Evolutionary conservation across 2,113 vertebrate genomes (phyloP).

Genomic region (Mastomys coucha): DNA sequence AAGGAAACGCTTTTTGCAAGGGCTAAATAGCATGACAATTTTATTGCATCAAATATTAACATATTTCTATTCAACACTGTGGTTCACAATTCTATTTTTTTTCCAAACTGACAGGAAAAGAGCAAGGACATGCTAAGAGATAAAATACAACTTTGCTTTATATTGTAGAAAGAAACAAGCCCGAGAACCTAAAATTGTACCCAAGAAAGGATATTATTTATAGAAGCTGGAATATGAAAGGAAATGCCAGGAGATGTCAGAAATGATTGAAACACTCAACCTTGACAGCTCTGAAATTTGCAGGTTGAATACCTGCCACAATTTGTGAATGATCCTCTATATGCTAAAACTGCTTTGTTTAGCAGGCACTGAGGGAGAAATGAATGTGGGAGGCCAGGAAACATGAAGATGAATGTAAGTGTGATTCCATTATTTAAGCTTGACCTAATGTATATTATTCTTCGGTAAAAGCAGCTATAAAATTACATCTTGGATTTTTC

Average conservation of each 20-base stretch:
- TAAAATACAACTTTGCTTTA: slow-evolving; percentile 49
- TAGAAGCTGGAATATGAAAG: slow-evolving; percentile 83
- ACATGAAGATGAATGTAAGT: neutral
- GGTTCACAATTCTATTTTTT: slow-evolving; percentile 22
- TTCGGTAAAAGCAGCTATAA: neutral
- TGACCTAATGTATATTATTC: neutral
- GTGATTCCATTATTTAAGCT: neutral
- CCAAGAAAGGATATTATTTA: slow-evolving; percentile 84
- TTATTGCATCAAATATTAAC: neutral
- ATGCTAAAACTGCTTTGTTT: slow-evolving; percentile 65
- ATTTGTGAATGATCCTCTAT: slow-evolving; percentile 74
- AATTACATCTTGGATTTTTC: neutral
- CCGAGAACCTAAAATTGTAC: slow-evolving; percentile 74
- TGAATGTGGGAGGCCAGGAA: slow-evolving; percentile 47
- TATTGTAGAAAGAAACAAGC: slow-evolving; percentile 58
- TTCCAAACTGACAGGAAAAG: slow-evolving; percentile 43
- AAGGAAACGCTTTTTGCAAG: neutral
- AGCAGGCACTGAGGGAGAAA: slow-evolving; percentile 58
- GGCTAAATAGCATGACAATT: neutral
- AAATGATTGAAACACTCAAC: slow-evolving; percentile 86
- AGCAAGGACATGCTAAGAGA: slow-evolving; percentile 30
- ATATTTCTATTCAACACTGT: neutral
- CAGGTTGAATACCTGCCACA: slow-evolving; percentile 79
- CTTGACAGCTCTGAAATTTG: slow-evolving; percentile 83
- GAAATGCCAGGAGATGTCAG: slow-evolving; percentile 82